These are phyloP conservation scores for Condylostylus longicornis DNA, from an alignment of 1,140 invertebrate genomes.

Conservation along the genomic window DNA sequence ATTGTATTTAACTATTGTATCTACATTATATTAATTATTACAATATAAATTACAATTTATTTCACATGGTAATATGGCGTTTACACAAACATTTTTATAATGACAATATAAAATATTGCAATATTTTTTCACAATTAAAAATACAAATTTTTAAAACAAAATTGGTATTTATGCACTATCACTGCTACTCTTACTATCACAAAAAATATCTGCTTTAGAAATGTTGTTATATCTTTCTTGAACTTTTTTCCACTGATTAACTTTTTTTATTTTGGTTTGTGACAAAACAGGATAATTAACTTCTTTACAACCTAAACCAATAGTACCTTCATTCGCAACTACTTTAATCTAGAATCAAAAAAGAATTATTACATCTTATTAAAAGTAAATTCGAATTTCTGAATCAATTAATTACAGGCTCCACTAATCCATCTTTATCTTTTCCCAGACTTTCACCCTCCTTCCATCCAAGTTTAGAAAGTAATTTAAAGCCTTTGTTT, in stretches of 20 bases:
- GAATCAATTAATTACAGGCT: constrained; percentile 54
- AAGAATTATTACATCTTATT: not conserved
- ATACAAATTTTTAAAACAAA: no score
- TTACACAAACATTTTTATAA: no score
- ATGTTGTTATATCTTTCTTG: constrained; percentile 33
- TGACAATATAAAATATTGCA: no score
- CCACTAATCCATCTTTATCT: constrained; percentile 46
- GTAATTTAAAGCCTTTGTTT: constrained; percentile 78
- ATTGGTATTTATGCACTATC: no score
- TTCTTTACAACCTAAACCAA: constrained; percentile 21
- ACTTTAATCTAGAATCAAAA: constrained; percentile 21
- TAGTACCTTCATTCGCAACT: constrained; percentile 23
- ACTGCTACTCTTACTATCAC: constrained; percentile 13
- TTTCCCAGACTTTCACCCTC: constrained; percentile 73
- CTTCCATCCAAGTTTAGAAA: constrained; percentile 87
- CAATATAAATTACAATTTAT: no score
- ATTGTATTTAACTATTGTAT: no score
- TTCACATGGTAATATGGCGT: no score
- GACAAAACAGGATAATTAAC: not conserved
- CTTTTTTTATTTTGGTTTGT: constrained; percentile 15
- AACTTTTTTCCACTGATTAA: constrained; percentile 30
- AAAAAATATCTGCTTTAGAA: constrained; percentile 16
- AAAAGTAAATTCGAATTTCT: not conserved
- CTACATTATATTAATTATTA: no score
- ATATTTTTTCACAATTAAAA: no score